These are phyloP conservation scores for Heloderma charlesbogerti DNA, from an alignment of 2,113 vertebrate genomes.

Conservation along the genomic window DNA sequence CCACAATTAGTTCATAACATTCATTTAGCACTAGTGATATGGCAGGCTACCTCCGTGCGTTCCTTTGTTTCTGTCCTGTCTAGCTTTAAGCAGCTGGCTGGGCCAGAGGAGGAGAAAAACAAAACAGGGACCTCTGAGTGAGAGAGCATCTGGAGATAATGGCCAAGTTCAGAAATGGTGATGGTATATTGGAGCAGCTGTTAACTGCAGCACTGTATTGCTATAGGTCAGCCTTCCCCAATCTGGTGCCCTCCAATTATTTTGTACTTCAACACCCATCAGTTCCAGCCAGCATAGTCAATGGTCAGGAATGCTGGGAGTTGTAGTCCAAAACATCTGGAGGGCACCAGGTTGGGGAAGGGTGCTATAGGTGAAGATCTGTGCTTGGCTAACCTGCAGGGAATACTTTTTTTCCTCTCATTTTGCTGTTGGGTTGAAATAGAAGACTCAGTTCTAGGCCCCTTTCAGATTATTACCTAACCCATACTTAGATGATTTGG, in stretches of 20 bases:
- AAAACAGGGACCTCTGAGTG: neutral
- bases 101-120: neutral
- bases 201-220: neutral
- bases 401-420: neutral
- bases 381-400: neutral
- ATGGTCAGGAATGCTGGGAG: no score
- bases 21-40: neutral
- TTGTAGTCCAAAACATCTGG: no score
- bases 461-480: neutral
- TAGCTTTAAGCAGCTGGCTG: neutral
- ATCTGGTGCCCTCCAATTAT: no score
- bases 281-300: no score
- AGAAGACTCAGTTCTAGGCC: neutral
- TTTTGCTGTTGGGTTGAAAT: neutral
- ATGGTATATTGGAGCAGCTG: neutral
- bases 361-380: no score
- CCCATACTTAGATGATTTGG: neutral
- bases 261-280: no score
- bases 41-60: accelerated
- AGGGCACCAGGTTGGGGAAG: no score
- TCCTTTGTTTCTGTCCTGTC: accelerated
- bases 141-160: neutral
- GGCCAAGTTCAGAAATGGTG: neutral
- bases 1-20: neutral
- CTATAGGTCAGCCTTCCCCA: neutral